phyloP scores from a whole-genome alignment of 2,888 invertebrate genomes.

The Lacanobia oleracea region DNA sequence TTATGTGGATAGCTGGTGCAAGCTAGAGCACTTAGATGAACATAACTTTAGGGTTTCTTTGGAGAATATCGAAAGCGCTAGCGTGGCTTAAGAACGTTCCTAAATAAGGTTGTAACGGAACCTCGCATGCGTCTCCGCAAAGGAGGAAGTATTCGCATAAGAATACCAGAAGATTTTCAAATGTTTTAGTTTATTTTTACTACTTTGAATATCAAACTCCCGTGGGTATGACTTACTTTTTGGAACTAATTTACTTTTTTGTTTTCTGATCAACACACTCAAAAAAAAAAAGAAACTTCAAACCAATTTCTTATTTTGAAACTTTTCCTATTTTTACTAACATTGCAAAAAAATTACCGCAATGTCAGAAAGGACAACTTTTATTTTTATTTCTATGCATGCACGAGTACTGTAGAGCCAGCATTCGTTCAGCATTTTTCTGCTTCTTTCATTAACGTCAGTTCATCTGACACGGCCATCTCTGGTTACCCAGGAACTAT shows the following conservation, averaged over 20 bases:
- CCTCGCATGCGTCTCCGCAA: background rate
- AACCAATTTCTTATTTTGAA: too few relatives aligned
- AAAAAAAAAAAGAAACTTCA: too few relatives aligned
- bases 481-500: slow-evolving; percentile 32
- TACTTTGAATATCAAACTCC: background rate
- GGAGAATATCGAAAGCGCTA: background rate
- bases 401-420: background rate
- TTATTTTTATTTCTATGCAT: background rate
- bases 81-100: too few relatives aligned
- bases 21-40: background rate
- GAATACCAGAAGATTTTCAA: background rate
- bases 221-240: background rate
- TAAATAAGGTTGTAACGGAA: background rate
- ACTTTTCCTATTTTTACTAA: background rate
- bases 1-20: background rate
- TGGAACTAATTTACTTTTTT: background rate
- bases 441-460: slow-evolving; percentile 37
- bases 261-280: too few relatives aligned
- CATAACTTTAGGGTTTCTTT: background rate
- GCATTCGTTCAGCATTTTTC: slow-evolving; percentile 21
- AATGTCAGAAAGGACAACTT: background rate
- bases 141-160: background rate
- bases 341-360: background rate
- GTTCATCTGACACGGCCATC: slow-evolving; percentile 34
- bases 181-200: too few relatives aligned